Conservation (phyloP, 2,797 vertebrate genomes). For the Myotis myotis region DNA sequence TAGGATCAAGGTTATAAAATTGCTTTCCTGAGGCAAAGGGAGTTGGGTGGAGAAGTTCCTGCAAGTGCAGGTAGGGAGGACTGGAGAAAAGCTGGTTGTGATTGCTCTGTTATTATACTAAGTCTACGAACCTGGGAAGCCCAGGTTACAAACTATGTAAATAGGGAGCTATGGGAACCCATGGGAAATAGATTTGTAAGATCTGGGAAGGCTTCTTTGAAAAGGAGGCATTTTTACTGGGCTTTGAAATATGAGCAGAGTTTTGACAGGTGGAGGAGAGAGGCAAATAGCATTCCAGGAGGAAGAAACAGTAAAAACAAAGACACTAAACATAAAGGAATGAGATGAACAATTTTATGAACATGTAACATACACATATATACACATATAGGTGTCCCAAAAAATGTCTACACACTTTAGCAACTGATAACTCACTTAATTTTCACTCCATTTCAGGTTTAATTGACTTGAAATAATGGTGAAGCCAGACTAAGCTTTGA, state of each 20-base stretch:
- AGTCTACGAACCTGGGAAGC: not conserved
- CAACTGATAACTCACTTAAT: no score
- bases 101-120: not conserved
- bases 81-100: not conserved
- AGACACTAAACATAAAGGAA: not conserved
- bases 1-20: not conserved
- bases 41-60: not conserved
- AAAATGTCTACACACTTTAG: no score
- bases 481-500: no score
- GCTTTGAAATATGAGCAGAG: conserved; percentile 20
- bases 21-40: not conserved
- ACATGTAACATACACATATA: not conserved
- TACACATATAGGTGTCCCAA: no score
- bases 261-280: not conserved
- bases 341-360: not conserved
- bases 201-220: not conserved
- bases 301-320: not conserved
- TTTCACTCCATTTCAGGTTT: no score
- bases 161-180: not conserved
- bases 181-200: not conserved
- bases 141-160: not conserved
- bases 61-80: no score
- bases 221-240: not conserved
- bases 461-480: no score
- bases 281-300: not conserved